These are phyloP conservation scores for Urocynchramus pylzowi DNA, from an alignment of 2,113 vertebrate genomes.

Conservation along the genomic window DNA sequence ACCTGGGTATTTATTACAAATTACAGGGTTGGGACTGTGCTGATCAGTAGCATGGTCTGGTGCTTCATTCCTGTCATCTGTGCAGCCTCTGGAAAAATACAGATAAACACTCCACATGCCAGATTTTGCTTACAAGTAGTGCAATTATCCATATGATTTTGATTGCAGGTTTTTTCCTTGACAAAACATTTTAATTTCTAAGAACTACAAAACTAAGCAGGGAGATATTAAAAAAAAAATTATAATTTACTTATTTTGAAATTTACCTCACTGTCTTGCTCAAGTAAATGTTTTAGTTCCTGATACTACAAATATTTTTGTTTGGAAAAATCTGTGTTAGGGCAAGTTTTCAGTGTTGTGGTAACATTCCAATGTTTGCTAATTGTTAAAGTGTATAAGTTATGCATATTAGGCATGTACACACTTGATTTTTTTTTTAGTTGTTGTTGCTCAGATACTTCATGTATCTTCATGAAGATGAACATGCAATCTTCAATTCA, in stretches of 20 bases:
- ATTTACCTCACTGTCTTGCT: not conserved
- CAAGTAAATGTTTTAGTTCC: not conserved
- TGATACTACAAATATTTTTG: conserved; percentile 11
- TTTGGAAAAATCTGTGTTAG: conserved; percentile 28
- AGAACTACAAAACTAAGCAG: not conserved
- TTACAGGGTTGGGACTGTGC: not conserved
- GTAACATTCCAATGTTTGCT: conserved; percentile 37
- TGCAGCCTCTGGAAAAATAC: not conserved
- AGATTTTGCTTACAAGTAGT: not conserved
- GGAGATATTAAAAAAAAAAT: not conserved
- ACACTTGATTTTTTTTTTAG: conserved; percentile 15
- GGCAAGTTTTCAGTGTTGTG: conserved; percentile 46
- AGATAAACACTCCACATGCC: not conserved
- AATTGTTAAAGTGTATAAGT: conserved; percentile 36
- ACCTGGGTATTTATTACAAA: not conserved
- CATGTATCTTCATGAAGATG: not conserved
- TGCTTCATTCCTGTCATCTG: not conserved
- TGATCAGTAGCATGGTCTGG: not conserved
- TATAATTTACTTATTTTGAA: not conserved
- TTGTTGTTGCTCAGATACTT: not conserved
- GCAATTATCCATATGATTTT: not conserved
- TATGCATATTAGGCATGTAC: conserved; percentile 44
- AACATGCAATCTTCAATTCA: not conserved
- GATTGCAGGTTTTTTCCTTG: not conserved
- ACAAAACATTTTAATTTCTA: not conserved